Conservation (phyloP, 2,888 invertebrate genomes). For the Polia nebulosa region DNA sequence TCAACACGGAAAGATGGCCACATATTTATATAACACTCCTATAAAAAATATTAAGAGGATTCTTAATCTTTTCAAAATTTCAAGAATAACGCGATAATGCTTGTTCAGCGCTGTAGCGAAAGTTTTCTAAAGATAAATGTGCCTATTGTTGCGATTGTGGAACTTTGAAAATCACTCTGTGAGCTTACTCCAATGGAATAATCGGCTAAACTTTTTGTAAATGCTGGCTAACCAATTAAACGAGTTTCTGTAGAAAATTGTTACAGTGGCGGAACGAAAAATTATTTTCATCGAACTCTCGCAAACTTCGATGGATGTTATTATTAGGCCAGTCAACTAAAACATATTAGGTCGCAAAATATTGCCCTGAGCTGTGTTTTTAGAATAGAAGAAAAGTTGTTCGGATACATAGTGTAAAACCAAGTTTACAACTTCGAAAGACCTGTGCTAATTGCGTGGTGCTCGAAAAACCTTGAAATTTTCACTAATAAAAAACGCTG, state of each 20-base stretch:
- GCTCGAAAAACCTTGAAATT: too few species aligned
- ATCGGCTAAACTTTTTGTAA: conserved; percentile 65
- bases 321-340: too few species aligned
- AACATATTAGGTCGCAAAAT: too few species aligned
- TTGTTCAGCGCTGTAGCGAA: conserved; percentile 64
- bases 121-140: conserved; percentile 71
- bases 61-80: conserved; percentile 63
- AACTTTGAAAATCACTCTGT: conserved; percentile 74
- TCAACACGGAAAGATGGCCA: conserved; percentile 61
- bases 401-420: too few species aligned
- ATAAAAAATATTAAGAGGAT: conserved; percentile 58
- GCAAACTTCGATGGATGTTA: conserved; percentile 25
- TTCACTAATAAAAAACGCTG: too few species aligned
- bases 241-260: conserved; percentile 60
- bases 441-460: too few species aligned
- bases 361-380: too few species aligned
- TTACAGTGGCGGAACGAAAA: conserved; percentile 44
- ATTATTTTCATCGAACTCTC: conserved; percentile 27
- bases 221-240: conserved; percentile 68
- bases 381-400: too few species aligned
- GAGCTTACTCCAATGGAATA: conserved; percentile 69
- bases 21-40: conserved; percentile 52
- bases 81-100: conserved; percentile 69
- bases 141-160: conserved; percentile 72
- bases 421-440: too few species aligned